These are phyloP conservation scores for honey bee (Apis mellifera) DNA, from an alignment of 1,140 invertebrate genomes.

Conservation along the genomic window DNA sequence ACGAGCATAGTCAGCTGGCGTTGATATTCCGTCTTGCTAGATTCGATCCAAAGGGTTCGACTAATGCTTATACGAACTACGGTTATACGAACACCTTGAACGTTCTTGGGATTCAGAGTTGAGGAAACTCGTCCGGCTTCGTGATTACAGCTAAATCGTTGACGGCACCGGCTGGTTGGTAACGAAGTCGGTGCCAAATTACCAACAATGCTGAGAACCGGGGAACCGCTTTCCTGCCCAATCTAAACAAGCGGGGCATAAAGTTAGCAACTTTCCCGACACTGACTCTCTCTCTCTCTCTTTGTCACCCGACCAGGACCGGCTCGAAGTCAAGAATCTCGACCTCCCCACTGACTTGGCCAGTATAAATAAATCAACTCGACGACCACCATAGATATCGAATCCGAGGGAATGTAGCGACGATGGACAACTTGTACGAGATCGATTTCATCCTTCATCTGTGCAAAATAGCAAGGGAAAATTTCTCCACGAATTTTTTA, in stretches of 20 bases:
- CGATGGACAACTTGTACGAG: background rate
- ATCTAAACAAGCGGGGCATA: conserved; percentile 77
- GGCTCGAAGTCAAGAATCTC: conserved; percentile 62
- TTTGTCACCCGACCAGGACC: conserved; percentile 64
- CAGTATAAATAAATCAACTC: conserved; percentile 71
- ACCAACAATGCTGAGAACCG: conserved; percentile 72
- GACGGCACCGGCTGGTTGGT: conserved; percentile 59
- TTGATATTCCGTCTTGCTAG: conserved; percentile 29
- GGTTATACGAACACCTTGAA: conserved; percentile 41
- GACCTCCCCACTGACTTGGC: conserved; percentile 7
- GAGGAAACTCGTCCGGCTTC: conserved; percentile 52
- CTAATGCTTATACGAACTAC: conserved; percentile 20
- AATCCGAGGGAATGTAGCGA: background rate
- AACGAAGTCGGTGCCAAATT: conserved; percentile 74
- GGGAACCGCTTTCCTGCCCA: conserved; percentile 72
- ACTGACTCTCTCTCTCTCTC: conserved; percentile 45
- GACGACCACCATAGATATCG: background rate
- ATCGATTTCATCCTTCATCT: background rate
- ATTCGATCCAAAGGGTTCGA: conserved; percentile 42
- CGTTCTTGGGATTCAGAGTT: conserved; percentile 46
- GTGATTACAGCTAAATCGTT: conserved; percentile 62
- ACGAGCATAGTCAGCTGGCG: conserved; percentile 48
- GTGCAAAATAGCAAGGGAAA: too few relatives aligned
- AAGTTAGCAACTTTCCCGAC: conserved; percentile 77
- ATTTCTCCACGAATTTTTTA: background rate